A percentile compares a stretch with the other conserved stretches of the same genome.
phyloP scores from a whole-genome alignment of 2,888 invertebrate species.

The Epirrita christyi region DNA sequence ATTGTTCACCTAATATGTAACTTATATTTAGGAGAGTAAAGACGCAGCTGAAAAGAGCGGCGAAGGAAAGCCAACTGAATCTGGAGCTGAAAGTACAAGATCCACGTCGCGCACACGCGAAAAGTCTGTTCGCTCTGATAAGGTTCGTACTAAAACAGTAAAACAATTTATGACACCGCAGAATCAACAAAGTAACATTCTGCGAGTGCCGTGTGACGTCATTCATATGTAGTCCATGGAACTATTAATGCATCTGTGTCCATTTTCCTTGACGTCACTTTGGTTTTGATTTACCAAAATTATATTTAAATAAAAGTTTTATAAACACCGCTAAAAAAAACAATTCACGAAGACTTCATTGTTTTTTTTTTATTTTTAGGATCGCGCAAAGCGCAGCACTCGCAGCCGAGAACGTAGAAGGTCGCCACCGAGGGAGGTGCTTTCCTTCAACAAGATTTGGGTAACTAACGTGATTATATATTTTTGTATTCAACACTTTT shows the following conservation, averaged over 20 bases:
- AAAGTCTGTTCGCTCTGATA: conserved; percentile 80
- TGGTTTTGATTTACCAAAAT: too few relatives aligned
- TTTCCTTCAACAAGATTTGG: conserved; percentile 92
- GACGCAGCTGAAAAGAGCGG: conserved; percentile 59
- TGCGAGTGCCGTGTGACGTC: too few relatives aligned
- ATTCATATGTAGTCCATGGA: too few relatives aligned
- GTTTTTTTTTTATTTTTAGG: too few relatives aligned
- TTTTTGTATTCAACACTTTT: too few relatives aligned
- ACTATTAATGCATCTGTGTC: too few relatives aligned
- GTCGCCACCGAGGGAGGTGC: conserved; percentile 86
- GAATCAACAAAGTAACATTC: too few relatives aligned
- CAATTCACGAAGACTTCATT: too few relatives aligned
- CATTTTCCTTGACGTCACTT: too few relatives aligned
- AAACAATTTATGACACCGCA: too few relatives aligned
- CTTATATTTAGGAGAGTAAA: conserved; percentile 51
- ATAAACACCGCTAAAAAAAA: too few relatives aligned
- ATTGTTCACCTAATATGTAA: not conserved
- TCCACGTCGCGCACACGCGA: conserved; percentile 69
- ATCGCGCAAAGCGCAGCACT: conserved; percentile 66
- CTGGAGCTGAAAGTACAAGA: conserved; percentile 64
- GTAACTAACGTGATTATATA: conserved; percentile 76
- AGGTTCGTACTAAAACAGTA: conserved; percentile 45
- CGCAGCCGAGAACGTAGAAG: conserved; percentile 78
- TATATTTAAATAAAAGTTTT: too few relatives aligned
- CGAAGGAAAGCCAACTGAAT: conserved; percentile 45